phyloP scores from a whole-genome alignment of 2,888 invertebrate species.

The Synanthedon vespiformis region DNA sequence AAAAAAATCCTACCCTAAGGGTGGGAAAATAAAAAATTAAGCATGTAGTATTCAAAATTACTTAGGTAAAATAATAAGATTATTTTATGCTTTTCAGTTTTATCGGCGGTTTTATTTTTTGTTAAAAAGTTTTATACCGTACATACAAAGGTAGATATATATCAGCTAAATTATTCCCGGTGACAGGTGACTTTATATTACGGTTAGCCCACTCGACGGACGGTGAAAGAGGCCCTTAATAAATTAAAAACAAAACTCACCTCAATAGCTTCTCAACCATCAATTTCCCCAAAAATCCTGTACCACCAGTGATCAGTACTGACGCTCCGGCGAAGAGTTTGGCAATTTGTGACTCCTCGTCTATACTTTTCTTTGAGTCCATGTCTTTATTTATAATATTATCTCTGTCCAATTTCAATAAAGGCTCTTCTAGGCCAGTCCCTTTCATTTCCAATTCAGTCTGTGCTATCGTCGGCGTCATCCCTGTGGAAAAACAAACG shows the following conservation, averaged over 20 bases:
- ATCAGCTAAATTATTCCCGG: no score
- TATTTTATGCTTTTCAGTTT: no score
- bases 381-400: not conserved
- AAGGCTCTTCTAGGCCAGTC: not conserved
- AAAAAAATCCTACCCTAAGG: no score
- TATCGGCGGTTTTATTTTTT: no score
- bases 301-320: slow-evolving; percentile 90
- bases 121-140: no score
- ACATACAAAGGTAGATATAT: no score
- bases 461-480: not conserved
- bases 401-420: not conserved
- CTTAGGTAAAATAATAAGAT: no score
- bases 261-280: slow-evolving; percentile 92
- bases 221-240: no score
- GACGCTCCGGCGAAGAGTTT: slow-evolving; percentile 44
- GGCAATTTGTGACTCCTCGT: slow-evolving; percentile 42
- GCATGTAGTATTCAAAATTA: no score
- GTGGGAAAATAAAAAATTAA: no score
- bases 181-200: no score
- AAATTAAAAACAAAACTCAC: slow-evolving; percentile 18
- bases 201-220: no score
- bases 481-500: not conserved
- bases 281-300: slow-evolving; percentile 96
- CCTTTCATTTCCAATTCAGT: not conserved
- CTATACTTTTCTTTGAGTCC: not conserved